Base-by-base conservation (phyloP, 2,888 invertebrate species). In the Trichacis sp. region DNA sequence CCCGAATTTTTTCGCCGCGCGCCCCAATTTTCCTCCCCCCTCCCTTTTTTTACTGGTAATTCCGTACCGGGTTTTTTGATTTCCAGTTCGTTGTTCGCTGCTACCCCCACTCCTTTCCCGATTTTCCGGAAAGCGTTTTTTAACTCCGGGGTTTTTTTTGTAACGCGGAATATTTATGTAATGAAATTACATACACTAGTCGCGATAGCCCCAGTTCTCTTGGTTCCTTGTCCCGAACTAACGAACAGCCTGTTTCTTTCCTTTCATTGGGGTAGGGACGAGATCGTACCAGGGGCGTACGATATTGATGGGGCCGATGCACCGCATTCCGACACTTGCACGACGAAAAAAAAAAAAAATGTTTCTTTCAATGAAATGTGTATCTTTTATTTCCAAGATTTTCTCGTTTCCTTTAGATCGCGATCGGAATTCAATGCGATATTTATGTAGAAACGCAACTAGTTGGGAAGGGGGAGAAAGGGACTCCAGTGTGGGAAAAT, bases 181-280 rank as follows among this genome's bases (percentile, higher is more conserved):
- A n/a, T n/a, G n/a, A n/a, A n/a, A n/a, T n/a, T n/a, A n/a, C n/a
- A n/a, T n/a, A n/a, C n/a, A n/a, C n/a, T n/a, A n/a, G 40, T 11
- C 11, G 14, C 1, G 29, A 4, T 24, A 24, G 8, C 36, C 68
- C 74, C 74, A 74, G 75, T 73, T 72, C 68, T 73, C 70, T 68
- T 72, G 75, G 77, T 78, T 77, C 73, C 77, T 76, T 74, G 76
- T 71, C 73, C 76, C 74, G 78, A 78, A 80, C 79, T 78, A 73
- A 74, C 75, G 70, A 74, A 70, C 76, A 72, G 69, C 71, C 70
- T 65, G 60, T 61, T 73, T 72, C 73, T 74, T 79, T 78, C 73
- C 74, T 73, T 74, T 64, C 59, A 69, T 69, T 72, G 71, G 73
- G 75, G 77, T 58, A 64, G 64, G 57, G 62, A 63, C 56, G 58